Base-by-base conservation (phyloP, 2,888 invertebrate species). In the Pilophorus perplexus region DNA sequence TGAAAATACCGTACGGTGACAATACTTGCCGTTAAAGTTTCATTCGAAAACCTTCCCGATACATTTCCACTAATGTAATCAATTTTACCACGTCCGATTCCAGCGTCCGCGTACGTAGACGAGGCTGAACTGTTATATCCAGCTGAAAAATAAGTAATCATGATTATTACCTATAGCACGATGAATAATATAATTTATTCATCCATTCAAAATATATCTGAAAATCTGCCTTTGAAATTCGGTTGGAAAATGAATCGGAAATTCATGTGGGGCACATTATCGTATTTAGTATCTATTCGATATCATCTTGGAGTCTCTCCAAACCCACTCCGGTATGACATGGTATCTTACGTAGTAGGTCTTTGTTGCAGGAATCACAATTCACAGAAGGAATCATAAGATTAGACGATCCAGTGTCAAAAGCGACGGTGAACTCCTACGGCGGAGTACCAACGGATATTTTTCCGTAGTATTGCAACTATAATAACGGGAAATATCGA, bases 341-440 rank as follows among this genome's bases (percentile, higher is more conserved):
- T n/a, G n/a, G n/a, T n/a, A n/a, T n/a, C n/a, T n/a, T n/a, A n/a
- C n/a, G n/a, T n/a, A n/a, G n/a, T n/a, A n/a, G n/a, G 12, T 12
- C 6, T 33, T 28, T 38, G 16, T 27, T 23, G 40, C 64, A 64
- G 1, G 40, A 18, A 14, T 6, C 37, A 40, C 64, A 52, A 23
- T 16, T 38, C 2, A 16, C 40, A 6, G 64, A 64, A 8, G 64
- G 64, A 5, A 64, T 28, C 3, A 50, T 16, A 22, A 64, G 14
- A 37, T 64, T 64, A 2, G 64, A 50, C 12, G 64, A 64, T 1
- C 64, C 64, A 1, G 64, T 52, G 52, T 64, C 64, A 22, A 64
- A 64, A 4, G 40, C 40, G 14, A 64, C 64, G 12, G 50, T 52
- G 2, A 64, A 52, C 16, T 38, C n/a, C 33, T 62, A 48, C 2